These are phyloP conservation scores for Neodiprion virginianus DNA, from an alignment of 1,140 invertebrate species.

Conservation along the genomic window DNA sequence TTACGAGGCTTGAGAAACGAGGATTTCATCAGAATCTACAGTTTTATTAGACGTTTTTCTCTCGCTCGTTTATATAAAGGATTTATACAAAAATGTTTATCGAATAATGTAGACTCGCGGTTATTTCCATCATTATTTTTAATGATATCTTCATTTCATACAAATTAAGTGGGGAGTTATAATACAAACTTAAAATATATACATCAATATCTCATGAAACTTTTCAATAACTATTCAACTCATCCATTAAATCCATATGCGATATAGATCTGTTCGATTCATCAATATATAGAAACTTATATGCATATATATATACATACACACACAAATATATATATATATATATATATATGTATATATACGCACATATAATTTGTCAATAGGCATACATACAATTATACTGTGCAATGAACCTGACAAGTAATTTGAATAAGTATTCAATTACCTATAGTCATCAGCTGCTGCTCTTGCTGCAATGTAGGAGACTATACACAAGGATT, in stretches of 20 bases:
- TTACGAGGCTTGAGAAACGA: neutral
- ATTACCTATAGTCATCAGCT: constrained; percentile 31
- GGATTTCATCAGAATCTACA: neutral
- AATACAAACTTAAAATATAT: constrained; percentile 62
- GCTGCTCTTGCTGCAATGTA: constrained; percentile 14
- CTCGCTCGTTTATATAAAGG: too few relatives aligned
- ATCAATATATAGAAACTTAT: constrained; percentile 20
- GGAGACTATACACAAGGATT: constrained; percentile 27
- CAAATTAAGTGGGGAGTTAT: constrained; percentile 59
- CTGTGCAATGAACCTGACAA: constrained; percentile 54
- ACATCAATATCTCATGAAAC: constrained; percentile 58
- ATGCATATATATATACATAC: too few relatives aligned
- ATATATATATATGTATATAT: neutral
- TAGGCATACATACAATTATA: constrained; percentile 26
- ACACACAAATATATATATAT: too few relatives aligned
- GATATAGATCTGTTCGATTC: constrained; percentile 48
- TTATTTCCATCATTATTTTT: constrained; percentile 52
- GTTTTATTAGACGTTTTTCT: neutral
- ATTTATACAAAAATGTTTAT: too few relatives aligned
- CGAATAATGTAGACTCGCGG: too few relatives aligned
- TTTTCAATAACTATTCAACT: constrained; percentile 50
- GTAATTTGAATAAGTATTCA: constrained; percentile 53
- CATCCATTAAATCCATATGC: constrained; percentile 48
- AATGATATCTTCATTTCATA: constrained; percentile 60
- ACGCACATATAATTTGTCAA: constrained; percentile 24